Percentiles rank a stretch among this genome's conserved stretches.
These are phyloP conservation scores for Clistopyga incitator DNA, from an alignment of 2,888 invertebrate species.

Conservation along the genomic window DNA sequence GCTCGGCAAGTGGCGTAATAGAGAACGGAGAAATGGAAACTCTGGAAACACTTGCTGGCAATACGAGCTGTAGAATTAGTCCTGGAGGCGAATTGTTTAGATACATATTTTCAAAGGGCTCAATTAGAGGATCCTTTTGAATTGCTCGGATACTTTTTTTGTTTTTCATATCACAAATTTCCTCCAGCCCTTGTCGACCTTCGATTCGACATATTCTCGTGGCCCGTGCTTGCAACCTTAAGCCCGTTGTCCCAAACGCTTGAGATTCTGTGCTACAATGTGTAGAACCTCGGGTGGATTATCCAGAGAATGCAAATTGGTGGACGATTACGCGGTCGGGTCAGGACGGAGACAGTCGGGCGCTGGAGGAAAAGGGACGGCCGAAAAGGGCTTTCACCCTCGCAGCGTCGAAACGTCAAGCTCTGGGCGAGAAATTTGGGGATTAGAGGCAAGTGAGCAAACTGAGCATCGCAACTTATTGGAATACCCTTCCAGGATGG, in stretches of 20 bases:
- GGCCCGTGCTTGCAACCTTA: neutral
- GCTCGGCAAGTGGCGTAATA: slow-evolving; percentile 6
- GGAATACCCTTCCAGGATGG: slow-evolving; percentile 75
- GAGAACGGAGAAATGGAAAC: slow-evolving; percentile 56
- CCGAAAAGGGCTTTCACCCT: slow-evolving; percentile 24
- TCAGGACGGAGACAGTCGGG: slow-evolving; percentile 48
- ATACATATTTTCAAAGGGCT: slow-evolving; percentile 22
- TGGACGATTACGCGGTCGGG: slow-evolving; percentile 71
- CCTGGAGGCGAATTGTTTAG: slow-evolving; percentile 28
- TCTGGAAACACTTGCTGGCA: slow-evolving; percentile 28
- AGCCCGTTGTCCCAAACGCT: slow-evolving; percentile 1
- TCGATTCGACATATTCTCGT: no score
- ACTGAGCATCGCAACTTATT: slow-evolving; percentile 72
- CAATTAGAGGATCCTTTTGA: slow-evolving; percentile 19
- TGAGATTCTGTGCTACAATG: slow-evolving; percentile 6
- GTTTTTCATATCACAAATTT: no score
- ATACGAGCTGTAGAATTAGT: slow-evolving; percentile 27
- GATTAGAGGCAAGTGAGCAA: slow-evolving; percentile 73
- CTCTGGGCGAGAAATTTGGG: slow-evolving; percentile 74
- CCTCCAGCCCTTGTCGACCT: no score
- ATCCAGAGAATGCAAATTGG: slow-evolving; percentile 72
- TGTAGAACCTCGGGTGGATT: slow-evolving; percentile 62
- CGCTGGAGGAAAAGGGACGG: slow-evolving; percentile 20
- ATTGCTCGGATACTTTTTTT: neutral
- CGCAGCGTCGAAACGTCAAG: neutral